Conservation (phyloP, 2,888 invertebrate genomes). For the Maniola hyperantus region DNA sequence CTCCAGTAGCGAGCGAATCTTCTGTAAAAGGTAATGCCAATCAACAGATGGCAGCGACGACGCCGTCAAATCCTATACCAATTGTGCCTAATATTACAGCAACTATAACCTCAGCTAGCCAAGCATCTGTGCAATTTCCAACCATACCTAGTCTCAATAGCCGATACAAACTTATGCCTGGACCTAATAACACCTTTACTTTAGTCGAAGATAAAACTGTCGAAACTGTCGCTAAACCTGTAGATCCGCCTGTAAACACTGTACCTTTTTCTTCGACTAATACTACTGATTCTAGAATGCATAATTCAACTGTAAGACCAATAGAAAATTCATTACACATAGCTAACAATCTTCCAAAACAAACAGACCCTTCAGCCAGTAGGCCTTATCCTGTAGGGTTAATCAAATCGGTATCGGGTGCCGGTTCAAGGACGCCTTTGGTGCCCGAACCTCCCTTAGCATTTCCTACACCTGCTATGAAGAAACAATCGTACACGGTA, state of each 20-base stretch:
- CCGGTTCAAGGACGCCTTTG: slow-evolving; percentile 47
- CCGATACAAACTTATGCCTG: slow-evolving; percentile 68
- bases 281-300: slow-evolving; percentile 8
- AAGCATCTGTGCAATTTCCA: slow-evolving; percentile 53
- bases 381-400: slow-evolving; percentile 73
- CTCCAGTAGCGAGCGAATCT: slow-evolving; percentile 38
- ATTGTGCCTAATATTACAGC: slow-evolving; percentile 24
- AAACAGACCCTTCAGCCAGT: background rate
- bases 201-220: slow-evolving; percentile 59
- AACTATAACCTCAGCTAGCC: slow-evolving; percentile 28
- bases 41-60: slow-evolving; percentile 23
- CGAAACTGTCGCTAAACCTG: slow-evolving; percentile 33
- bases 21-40: slow-evolving; percentile 23
- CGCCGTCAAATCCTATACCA: slow-evolving; percentile 16
- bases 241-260: background rate
- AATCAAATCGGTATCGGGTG: slow-evolving; percentile 57
- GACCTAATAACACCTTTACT: slow-evolving; percentile 71
- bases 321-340: slow-evolving; percentile 2
- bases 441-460: slow-evolving; percentile 44
- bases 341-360: slow-evolving; percentile 28
- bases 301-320: slow-evolving; percentile 10
- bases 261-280: background rate
- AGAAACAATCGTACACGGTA: slow-evolving; percentile 73
- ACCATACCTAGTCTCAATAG: slow-evolving; percentile 58
- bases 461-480: slow-evolving; percentile 68